Evolutionary conservation across 2,888 invertebrate species (phyloP).

Genomic region (Odontocolon sp.): DNA sequence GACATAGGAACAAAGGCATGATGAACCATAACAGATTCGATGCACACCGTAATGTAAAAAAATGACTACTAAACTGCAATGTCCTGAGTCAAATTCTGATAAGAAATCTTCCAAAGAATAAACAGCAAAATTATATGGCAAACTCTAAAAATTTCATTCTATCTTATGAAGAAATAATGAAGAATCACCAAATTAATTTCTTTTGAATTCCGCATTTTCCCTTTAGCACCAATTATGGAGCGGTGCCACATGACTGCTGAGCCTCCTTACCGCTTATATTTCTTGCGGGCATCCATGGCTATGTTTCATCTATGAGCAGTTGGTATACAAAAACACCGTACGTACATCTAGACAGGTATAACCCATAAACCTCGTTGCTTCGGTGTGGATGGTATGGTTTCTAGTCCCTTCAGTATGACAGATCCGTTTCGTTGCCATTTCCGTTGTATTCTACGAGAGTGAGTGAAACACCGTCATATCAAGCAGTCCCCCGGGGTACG

Average conservation of each 20-base stretch:
- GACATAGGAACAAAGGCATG: not conserved
- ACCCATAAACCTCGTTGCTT: constrained; percentile 47
- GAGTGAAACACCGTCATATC: too few species aligned
- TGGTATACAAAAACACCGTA: not conserved
- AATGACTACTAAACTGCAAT: not conserved
- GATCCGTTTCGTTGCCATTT: not conserved
- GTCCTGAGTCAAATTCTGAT: not conserved
- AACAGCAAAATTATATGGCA: not conserved
- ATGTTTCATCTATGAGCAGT: not conserved
- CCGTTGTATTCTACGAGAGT: too few species aligned
- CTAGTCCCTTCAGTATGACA: constrained; percentile 14
- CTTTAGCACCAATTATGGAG: not conserved
- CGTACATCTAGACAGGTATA: constrained; percentile 6
- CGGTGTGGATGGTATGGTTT: not conserved
- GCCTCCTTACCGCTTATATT: constrained; percentile 33
- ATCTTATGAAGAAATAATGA: not conserved
- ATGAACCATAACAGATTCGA: not conserved
- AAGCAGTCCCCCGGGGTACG: constrained; percentile 47
- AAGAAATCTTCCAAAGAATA: not conserved
- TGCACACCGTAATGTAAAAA: not conserved
- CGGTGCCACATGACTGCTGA: constrained; percentile 55
- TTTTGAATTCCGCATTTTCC: constrained; percentile 2
- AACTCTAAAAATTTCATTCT: not conserved
- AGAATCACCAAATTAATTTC: constrained; percentile 6
- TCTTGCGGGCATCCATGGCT: constrained; percentile 11